Base-by-base conservation (phyloP, 2,113 vertebrate genomes). In the Onychostoma macrolepis region DNA sequence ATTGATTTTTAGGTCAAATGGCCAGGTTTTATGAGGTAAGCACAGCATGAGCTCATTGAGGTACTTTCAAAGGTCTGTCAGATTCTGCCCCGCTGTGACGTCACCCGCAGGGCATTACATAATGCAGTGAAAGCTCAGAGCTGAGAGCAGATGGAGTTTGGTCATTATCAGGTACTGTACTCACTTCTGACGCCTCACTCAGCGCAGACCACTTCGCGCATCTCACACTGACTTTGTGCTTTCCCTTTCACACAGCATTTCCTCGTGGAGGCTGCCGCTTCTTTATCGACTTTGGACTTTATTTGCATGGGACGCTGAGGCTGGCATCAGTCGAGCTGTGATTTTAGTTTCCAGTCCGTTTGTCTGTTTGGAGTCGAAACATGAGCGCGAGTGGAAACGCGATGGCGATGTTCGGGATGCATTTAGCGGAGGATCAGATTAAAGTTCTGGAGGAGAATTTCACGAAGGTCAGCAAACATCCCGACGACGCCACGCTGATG, bases 371-470 rank as follows among this genome's bases (percentile, higher is more conserved):
- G 56, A 61, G 76, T 1, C 1, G 41, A 65, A 75, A n/a, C 67
- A 84, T 84, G 83, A 36, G 88, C 6, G 41, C 87, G 80, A 72
- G 43, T 26, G 80, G 86, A 43, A 84, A 83, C 53, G 80, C 58
- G 48, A 77, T 45, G 77, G 83, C 56, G 48, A 76, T 56, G 78
- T 90, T 82, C 15, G n/a, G 36, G 28, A 41, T 90, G 91, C 80
- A 88, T 5, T 90, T 96, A 87, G 89, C 91, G n/a, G 93, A 93
- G 30, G 91, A 95, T 0, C 95, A 95, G 92, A 28, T 93, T 12
- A 86, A 89, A 86, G 30, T 91, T 38, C 89, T 96, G 93, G 95
- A 96, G 92, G 90, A 94, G 4, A 94, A 92, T 71, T 96, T 95
- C 87, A 89, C 58, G 36, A 93, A 89, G 79, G 88, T 88, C 15